These are phyloP conservation scores for human DNA, from an alignment of 2,113 vertebrate species.

Conservation along the genomic window GRCh38 chr9:89414501-89415000, in stretches of 20 bases:
- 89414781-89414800: too few relatives aligned
- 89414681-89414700: not conserved
- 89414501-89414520: not conserved
- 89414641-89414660: not conserved
- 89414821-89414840: not conserved
- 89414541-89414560: too few relatives aligned
- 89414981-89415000: fast-evolving
- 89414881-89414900: not conserved
- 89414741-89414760: too few relatives aligned
- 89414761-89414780: not conserved
- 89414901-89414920: too few relatives aligned
- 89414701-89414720: not conserved
- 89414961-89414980: fast-evolving
- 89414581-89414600: not conserved
- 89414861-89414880: not conserved
- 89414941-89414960: not conserved
- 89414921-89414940: fast-evolving
- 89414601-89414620: not conserved
- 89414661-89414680: not conserved
- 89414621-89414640: not conserved
- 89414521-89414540: fast-evolving
- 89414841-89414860: not conserved
- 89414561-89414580: not conserved
- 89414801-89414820: not conserved
- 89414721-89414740: fast-evolving